Evolutionary conservation across 2,797 vertebrate species (phyloP), one percentile per base, ranked within the genome.

Genomic region (Enteromius fasciolatus): DNA sequence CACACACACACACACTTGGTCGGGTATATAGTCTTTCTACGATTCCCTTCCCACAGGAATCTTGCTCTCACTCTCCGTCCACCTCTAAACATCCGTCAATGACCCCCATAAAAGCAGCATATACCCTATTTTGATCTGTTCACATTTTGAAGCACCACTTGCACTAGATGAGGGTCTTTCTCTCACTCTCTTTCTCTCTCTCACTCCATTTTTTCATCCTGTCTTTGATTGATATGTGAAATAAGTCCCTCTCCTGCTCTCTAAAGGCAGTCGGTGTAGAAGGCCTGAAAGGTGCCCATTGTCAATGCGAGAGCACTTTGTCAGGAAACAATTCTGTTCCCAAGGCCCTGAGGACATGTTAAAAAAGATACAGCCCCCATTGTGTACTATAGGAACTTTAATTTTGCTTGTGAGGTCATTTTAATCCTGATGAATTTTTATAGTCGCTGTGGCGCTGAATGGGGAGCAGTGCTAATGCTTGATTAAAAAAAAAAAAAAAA

Each of bases 371-470:
- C 93, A 93, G 91, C 91, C 92, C 89, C 92, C 92, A 93, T 94
- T 94, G 94, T 93, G 91, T 91, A 93, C 92, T 92, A 93, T 89
- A 91, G 92, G 90, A 93, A 94, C 93, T 94, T 95, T 95, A 93
- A 94, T 95, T 95, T 95, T 94, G 94, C 90, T 93, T 94, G 93
- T 95, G 94, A 94, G 95, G 94, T 94, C 94, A 94, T 95, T 95
- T 94, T 95, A 95, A 95, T 95, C 94, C 95, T 94, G 94, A 94
- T 94, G 93, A 94, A 93, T 95, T 95, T 95, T 95, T 94, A 94
- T 94, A 93, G 94, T 91, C 90, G 91, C 92, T 85, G 88, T 93
- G 92, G 92, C 90, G 88, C 93, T 95, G 93, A 95, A 95, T 95
- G 90, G 93, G 89, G 87, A 90, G 84, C 91, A 88, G 87, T 85